Percentiles rank a stretch among this genome's conserved stretches.
These are phyloP conservation scores for Drosophila cardini DNA, from an alignment of 1,140 invertebrate genomes.

Conservation along the genomic window DNA sequence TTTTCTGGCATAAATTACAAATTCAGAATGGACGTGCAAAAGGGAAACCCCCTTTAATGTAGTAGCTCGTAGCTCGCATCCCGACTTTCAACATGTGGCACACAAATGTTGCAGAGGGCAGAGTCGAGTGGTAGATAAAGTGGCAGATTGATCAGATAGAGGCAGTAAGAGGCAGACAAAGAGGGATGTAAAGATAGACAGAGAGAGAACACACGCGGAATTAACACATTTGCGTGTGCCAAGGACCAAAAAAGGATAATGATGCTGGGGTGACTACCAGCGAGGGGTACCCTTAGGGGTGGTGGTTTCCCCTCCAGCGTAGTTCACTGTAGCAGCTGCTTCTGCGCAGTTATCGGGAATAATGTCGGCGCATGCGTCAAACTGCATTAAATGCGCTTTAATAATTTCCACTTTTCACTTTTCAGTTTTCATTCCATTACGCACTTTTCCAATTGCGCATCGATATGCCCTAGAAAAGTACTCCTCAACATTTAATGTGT, in stretches of 20 bases:
- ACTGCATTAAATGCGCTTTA: conserved; percentile 66
- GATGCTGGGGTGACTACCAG: conserved; percentile 54
- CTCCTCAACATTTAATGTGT: conserved; percentile 35
- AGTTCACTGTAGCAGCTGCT: conserved; percentile 67
- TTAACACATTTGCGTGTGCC: conserved; percentile 74
- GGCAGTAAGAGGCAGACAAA: conserved; percentile 2
- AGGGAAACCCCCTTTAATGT: conserved; percentile 16
- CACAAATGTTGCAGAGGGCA: conserved; percentile 39
- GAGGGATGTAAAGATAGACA: not conserved
- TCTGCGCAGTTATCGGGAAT: conserved; percentile 60
- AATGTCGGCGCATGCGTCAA: conserved; percentile 67
- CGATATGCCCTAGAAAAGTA: conserved; percentile 9
- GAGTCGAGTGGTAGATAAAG: conserved; percentile 66
- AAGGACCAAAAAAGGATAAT: conserved; percentile 57
- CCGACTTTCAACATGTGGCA: conserved; percentile 54
- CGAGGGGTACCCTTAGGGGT: conserved; percentile 29
- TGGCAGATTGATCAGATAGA: conserved; percentile 70
- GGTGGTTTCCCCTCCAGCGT: conserved; percentile 43
- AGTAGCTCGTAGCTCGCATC: not conserved
- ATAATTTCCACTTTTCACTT: conserved; percentile 74
- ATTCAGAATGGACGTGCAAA: conserved; percentile 36
- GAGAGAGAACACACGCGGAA: conserved; percentile 47
- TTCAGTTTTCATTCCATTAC: conserved; percentile 53
- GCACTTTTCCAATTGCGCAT: conserved; percentile 39
- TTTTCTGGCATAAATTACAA: conserved; percentile 70